phyloP scores from a whole-genome alignment of 2,113 vertebrate genomes.

The Lepus americanus region DNA sequence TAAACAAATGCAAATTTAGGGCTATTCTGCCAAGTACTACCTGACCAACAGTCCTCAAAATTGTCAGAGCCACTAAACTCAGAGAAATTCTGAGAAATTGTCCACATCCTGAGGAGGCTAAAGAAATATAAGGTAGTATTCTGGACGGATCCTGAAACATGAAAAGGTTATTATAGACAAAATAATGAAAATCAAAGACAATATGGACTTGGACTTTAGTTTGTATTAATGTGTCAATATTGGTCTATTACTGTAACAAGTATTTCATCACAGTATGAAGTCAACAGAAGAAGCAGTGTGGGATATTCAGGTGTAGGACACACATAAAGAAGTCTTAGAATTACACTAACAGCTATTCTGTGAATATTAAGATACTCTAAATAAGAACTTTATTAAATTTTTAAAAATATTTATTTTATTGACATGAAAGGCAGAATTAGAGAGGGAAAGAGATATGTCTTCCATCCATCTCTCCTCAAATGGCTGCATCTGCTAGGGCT shows the following conservation, averaged over 20 bases:
- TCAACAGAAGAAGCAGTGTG: not conserved
- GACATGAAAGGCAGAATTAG: too few relatives aligned
- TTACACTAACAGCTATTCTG: not conserved
- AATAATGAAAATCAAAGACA: not conserved
- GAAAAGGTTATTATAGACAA: constrained; percentile 3
- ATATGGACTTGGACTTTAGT: not conserved
- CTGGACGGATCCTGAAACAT: not conserved
- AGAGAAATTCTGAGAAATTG: not conserved
- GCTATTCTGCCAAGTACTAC: not conserved
- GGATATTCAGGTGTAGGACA: too few relatives aligned
- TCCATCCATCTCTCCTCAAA: too few relatives aligned
- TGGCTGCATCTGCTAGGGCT: too few relatives aligned
- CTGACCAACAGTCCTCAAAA: not conserved
- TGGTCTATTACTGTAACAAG: not conserved
- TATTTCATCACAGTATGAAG: not conserved
- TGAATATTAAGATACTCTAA: not conserved
- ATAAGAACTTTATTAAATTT: not conserved
- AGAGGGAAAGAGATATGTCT: too few relatives aligned
- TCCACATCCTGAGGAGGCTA: not conserved
- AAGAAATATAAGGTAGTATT: not conserved
- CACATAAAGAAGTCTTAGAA: not conserved
- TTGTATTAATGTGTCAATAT: not conserved
- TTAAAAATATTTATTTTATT: too few relatives aligned
- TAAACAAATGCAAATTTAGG: not conserved
- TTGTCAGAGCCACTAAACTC: not conserved